Conservation (phyloP, 2,113 vertebrate species). For the Onychostoma macrolepis region DNA sequence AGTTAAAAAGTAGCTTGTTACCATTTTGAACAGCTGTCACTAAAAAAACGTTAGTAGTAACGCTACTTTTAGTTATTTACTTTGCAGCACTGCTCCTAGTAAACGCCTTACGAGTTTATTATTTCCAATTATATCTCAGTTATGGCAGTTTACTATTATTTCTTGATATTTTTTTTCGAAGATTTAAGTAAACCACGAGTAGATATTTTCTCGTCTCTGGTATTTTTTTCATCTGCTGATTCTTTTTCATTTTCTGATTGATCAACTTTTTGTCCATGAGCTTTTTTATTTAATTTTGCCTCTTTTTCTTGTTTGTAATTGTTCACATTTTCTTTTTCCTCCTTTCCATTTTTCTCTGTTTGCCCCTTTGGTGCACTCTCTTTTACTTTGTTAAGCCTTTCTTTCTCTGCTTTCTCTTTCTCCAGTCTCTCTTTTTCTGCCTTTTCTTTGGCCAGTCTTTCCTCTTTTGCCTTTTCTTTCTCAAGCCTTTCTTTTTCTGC, state of each 20-base stretch:
- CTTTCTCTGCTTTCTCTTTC: conserved; percentile 4
- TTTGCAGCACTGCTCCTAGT: neutral
- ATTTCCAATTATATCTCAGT: neutral
- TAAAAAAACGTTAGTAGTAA: too few relatives aligned
- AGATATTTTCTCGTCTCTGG: conserved; percentile 36
- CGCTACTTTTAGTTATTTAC: neutral
- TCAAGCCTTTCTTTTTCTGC: too few relatives aligned
- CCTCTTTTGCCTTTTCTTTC: too few relatives aligned
- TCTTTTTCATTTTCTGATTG: conserved; percentile 8
- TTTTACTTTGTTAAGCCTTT: neutral
- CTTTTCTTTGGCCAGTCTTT: too few relatives aligned
- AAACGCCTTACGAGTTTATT: neutral
- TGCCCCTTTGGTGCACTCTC: neutral
- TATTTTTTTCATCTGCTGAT: conserved; percentile 1
- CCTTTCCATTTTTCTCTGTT: conserved; percentile 4
- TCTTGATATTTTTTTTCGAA: conserved; percentile 41
- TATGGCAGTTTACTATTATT: neutral
- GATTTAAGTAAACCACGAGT: conserved; percentile 52
- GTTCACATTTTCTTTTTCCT: neutral
- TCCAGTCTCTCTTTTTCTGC: too few relatives aligned
- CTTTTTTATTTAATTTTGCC: neutral
- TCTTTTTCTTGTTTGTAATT: conserved; percentile 26
- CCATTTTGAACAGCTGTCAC: neutral
- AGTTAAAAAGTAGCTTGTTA: neutral
- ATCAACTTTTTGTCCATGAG: conserved; percentile 9